Percentiles rank a stretch among this genome's conserved stretches.
phyloP scores from a whole-genome alignment of 64 coral and sea anemone genomes.

The Hydrozoanthus tunicans region DNA sequence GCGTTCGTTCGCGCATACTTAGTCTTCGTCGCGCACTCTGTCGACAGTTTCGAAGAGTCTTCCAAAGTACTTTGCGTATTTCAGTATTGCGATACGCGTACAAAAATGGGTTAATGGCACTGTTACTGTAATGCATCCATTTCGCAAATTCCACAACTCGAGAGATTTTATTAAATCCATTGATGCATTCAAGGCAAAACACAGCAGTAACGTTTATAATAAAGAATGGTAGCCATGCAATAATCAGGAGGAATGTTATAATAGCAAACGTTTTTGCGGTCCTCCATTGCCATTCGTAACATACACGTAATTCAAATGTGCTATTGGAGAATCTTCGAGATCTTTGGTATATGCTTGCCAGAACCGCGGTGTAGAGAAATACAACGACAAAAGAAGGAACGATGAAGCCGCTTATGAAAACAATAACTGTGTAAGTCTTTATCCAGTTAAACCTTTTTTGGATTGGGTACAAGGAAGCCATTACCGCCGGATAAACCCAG shows the following conservation, averaged over 20 bases:
- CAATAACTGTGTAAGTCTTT: constrained; percentile 21
- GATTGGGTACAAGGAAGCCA: constrained; percentile 11
- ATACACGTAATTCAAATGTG: not conserved
- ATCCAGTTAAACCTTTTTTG: not conserved
- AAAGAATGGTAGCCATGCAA: constrained; percentile 68
- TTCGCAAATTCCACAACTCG: constrained; percentile 58
- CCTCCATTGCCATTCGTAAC: constrained; percentile 27
- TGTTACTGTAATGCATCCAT: constrained; percentile 91
- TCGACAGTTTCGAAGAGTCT: not conserved
- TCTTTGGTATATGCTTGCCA: constrained; percentile 15
- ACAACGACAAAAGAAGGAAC: constrained; percentile 24
- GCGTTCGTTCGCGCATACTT: not conserved
- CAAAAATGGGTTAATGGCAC: constrained; percentile 76
- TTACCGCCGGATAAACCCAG: constrained; percentile 14
- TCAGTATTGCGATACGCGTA: constrained; percentile 67
- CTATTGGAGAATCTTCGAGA: constrained; percentile 3
- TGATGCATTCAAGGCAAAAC: constrained; percentile 25
- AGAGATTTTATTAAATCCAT: not conserved
- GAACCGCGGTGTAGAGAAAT: constrained; percentile 32
- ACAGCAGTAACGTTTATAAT: constrained; percentile 26
- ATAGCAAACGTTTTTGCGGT: constrained; percentile 35
- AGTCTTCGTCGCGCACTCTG: not conserved
- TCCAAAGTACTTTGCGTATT: constrained; percentile 57
- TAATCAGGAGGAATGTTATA: constrained; percentile 41
- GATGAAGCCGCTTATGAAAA: constrained; percentile 46